phyloP scores from a whole-genome alignment of 1,140 invertebrate species.

The Drosophila melanica region DNA sequence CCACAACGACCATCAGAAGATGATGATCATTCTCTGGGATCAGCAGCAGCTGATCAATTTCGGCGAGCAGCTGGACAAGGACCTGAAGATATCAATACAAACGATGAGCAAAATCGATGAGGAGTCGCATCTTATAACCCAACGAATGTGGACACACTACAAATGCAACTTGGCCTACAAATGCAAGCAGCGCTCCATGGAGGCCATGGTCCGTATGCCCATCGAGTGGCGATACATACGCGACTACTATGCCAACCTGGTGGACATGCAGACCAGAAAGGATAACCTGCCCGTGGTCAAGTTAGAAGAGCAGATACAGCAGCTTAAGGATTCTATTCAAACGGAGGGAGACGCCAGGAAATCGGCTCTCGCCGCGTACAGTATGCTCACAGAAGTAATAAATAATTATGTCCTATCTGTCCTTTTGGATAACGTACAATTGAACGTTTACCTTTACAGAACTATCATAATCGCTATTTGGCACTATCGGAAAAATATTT shows the following conservation, averaged over 20 bases:
- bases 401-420: not conserved
- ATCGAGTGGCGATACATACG: slow-evolving; percentile 43
- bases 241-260: slow-evolving; percentile 13
- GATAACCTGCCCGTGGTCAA: not conserved
- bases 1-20: not conserved
- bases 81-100: not conserved
- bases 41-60: slow-evolving; percentile 28
- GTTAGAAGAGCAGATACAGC: slow-evolving; percentile 5
- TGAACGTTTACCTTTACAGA: not conserved
- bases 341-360: not conserved
- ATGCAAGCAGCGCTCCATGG: not conserved
- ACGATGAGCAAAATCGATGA: not conserved
- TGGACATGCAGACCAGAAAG: slow-evolving; percentile 19
- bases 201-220: not conserved
- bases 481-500: not conserved
- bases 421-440: not conserved
- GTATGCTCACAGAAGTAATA: slow-evolving; percentile 13
- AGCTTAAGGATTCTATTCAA: not conserved
- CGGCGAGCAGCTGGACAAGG: slow-evolving; percentile 4
- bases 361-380: not conserved
- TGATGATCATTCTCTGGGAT: slow-evolving; percentile 18
- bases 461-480: slow-evolving; percentile 1
- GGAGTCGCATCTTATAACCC: not conserved
- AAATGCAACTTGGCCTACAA: not conserved
- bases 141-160: not conserved